Evolutionary conservation across 2,113 vertebrate species (phyloP).

Genomic region (Girardinichthys multiradiatus): DNA sequence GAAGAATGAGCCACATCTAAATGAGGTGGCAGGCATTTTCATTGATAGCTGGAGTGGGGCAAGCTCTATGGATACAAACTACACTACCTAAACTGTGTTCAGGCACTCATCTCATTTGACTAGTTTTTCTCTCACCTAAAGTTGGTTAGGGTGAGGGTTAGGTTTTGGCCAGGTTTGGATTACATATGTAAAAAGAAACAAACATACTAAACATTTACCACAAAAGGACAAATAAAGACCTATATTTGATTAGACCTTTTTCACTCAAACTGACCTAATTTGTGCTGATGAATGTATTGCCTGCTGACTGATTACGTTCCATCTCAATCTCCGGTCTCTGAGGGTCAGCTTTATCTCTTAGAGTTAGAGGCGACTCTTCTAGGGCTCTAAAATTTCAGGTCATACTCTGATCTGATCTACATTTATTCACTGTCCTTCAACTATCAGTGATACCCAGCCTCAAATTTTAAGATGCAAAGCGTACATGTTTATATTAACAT

Average conservation of each 20-base stretch:
- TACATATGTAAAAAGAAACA: conserved; percentile 70
- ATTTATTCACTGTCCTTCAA: conserved; percentile 2
- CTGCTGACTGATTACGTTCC: too few species aligned
- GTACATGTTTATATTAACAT: conserved; percentile 18
- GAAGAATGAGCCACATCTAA: too few species aligned
- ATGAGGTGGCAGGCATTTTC: too few species aligned
- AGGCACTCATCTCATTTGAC: conserved; percentile 39
- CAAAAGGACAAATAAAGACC: conserved; percentile 39
- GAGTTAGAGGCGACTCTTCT: not conserved
- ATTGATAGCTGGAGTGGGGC: too few species aligned
- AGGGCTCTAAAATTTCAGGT: conserved; percentile 6
- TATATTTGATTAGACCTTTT: not conserved
- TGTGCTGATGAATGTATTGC: not conserved
- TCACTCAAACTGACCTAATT: not conserved
- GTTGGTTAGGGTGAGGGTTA: too few species aligned
- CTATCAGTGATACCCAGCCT: not conserved
- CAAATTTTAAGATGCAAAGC: not conserved
- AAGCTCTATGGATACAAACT: too few species aligned
- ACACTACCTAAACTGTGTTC: too few species aligned
- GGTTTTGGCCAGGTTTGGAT: conserved; percentile 50
- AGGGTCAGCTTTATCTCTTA: not conserved
- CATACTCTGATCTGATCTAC: conserved; percentile 17
- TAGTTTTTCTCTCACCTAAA: conserved; percentile 49
- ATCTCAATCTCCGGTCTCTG: not conserved
- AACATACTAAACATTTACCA: conserved; percentile 46